Evolutionary conservation across 23 tunicate species (phyloP), one percentile per base, ranked within the genome.

Genomic region (Oikopleura vanhoeffeni): DNA sequence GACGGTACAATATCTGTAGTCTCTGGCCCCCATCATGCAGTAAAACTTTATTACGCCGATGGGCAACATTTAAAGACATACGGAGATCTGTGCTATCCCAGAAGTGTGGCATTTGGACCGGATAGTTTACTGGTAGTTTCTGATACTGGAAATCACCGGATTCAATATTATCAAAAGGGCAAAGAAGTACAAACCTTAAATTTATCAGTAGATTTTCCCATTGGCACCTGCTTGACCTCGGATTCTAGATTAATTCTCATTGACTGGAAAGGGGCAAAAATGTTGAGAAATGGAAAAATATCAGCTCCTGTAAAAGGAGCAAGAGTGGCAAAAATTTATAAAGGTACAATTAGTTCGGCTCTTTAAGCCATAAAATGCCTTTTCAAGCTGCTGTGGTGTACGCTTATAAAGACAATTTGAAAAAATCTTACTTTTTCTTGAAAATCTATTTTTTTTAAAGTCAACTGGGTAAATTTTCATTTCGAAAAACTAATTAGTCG

Each of bases 281-380:
- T 84, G 57, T 39, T 84, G 86, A 34, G 88, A 30, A 85, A 87
- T n/a, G 39, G 88, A 39, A 87, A 87, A 84, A 76, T 64, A 1
- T 87, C 88, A 27, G 39, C 88, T 41, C 83, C 86, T 64, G 83
- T 85, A 0, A 83, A 86, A 27, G 86, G 86, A 2, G 76, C 88
- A 76, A 33, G 79, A 2, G 38, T 71, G 3, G 79, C 79, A 4
- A 71, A 71, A 30, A 71, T 71, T 24, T 71, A 71, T 38, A 71
- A 71, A 71, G 79, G 79, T 71, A 30, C 27, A 13, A 49, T 49
- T 49, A n/a, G n/a, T n/a, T n/a, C n/a, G n/a, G n/a, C n/a, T n/a
- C 24, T 49, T 24, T 49, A 49, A 49, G 64, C 24, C 24, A 49
- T 49, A 49, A 49, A 49, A 8, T 49, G n/a, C n/a, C n/a, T 49